Percentiles rank a stretch among this genome's conserved stretches.
phyloP scores from a whole-genome alignment of 2,888 invertebrate species.

The Neuroscelio doddi region DNA sequence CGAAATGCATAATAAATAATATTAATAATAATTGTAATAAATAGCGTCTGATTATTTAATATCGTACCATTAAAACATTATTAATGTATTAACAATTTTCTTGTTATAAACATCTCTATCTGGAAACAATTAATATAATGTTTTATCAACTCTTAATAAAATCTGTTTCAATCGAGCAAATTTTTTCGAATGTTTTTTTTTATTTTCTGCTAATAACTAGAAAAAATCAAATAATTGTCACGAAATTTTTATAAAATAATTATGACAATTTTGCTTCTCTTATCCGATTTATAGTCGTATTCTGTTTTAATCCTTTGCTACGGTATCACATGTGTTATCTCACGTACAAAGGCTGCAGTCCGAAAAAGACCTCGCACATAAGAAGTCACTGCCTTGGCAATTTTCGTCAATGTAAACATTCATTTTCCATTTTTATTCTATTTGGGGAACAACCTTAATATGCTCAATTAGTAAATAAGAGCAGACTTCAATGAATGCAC shows the following conservation, averaged over 20 bases:
- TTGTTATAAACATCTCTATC: too few relatives aligned
- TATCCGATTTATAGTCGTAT: not conserved
- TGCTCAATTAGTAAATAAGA: too few relatives aligned
- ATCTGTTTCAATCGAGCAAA: not conserved
- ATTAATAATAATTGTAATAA: slow-evolving; percentile 15
- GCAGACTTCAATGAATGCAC: not conserved
- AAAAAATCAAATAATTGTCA: not conserved
- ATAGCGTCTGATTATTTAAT: not conserved
- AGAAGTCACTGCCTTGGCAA: slow-evolving; percentile 2
- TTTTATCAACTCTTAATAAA: too few relatives aligned
- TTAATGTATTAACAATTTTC: too few relatives aligned
- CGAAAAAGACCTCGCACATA: not conserved
- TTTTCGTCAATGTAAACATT: slow-evolving; percentile 3
- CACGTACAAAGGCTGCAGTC: slow-evolving; percentile 29
- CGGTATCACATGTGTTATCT: slow-evolving; percentile 31
- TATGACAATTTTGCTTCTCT: not conserved
- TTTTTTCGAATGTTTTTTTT: not conserved
- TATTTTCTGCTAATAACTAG: too few relatives aligned
- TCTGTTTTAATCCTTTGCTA: slow-evolving; percentile 25
- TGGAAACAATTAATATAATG: too few relatives aligned
- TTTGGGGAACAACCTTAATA: not conserved
- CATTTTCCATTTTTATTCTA: not conserved
- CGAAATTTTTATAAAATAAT: too few relatives aligned
- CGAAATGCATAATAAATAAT: slow-evolving; percentile 19
- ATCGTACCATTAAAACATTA: too few relatives aligned